Evolutionary conservation across 1,140 invertebrate genomes (phyloP).

Genomic region (Caenorhabditis briggsae): DNA sequence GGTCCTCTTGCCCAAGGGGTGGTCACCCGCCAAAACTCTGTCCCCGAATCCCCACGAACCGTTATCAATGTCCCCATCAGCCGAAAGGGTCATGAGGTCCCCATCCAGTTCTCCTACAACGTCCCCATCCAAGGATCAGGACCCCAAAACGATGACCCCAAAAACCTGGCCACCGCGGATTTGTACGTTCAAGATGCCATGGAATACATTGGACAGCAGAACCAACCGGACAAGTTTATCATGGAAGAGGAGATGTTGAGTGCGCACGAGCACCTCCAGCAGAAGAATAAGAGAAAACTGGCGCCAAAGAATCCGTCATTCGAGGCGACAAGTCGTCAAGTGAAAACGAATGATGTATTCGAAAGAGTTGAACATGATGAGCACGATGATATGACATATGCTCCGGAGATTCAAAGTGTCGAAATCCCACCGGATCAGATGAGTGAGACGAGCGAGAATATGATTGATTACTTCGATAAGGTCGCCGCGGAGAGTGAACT

Average conservation of each 20-base stretch:
- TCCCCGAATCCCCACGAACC: slow-evolving; percentile 7
- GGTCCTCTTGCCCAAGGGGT: not conserved
- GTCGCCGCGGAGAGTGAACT: slow-evolving; percentile 51
- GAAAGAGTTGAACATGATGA: slow-evolving; percentile 74
- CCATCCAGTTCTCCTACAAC: slow-evolving; percentile 23
- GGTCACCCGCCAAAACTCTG: not conserved
- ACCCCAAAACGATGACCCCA: not conserved
- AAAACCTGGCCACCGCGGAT: slow-evolving; percentile 59
- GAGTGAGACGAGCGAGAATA: slow-evolving; percentile 73
- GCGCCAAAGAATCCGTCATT: slow-evolving; percentile 26
- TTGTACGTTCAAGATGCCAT: slow-evolving; percentile 65
- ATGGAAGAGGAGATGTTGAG: slow-evolving; percentile 75
- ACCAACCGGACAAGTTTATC: slow-evolving; percentile 63
- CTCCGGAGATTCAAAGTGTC: slow-evolving; percentile 74
- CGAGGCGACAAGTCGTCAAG: slow-evolving; percentile 68
- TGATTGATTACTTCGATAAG: slow-evolving; percentile 65
- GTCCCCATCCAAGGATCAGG: not conserved
- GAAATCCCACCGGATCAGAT: slow-evolving; percentile 76
- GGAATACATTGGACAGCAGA: slow-evolving; percentile 62
- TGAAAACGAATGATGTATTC: slow-evolving; percentile 71
- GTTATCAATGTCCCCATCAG: slow-evolving; percentile 26
- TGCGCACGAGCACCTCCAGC: slow-evolving; percentile 16
- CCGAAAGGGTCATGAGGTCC: not conserved
- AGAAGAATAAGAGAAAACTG: not conserved
- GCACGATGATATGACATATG: slow-evolving; percentile 74